Base-by-base conservation (phyloP, 2,797 vertebrate genomes). In the Kryptolebias ocellatus region DNA sequence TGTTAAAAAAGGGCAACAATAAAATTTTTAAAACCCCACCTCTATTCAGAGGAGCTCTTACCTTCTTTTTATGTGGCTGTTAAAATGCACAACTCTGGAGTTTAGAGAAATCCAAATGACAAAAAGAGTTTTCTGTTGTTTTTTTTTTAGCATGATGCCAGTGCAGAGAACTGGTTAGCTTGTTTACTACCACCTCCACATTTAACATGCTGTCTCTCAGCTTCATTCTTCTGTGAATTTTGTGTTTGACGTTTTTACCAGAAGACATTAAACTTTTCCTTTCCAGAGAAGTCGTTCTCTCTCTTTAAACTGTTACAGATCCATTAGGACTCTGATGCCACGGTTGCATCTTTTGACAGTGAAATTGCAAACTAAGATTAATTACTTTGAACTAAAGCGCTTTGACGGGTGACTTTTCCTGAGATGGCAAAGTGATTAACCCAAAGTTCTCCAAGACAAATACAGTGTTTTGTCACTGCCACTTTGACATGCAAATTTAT, bases 1-100 rank as follows among this genome's bases (percentile, higher is more conserved):
- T 87, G 64, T 76, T 63, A 72, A 70, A 67, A 80, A 83, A 83
- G 80, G 67, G 78, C 81, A 86, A 54, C 28, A 59, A 47, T 64
- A 49, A 39, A 53, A 70, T 39, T 57, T 60, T 53, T 2, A 72
- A 14, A 76, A 57, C 39, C 15, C 60, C 44, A 27, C 5, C 27
- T 53, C 53, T 15, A 12, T n/a, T 57, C 60, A 15, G 16, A 15
- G 1, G 37, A 42, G 18, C 8, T 46, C 28, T 67, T 11, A 52
- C 28, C 20, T 50, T 45, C 58, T 59, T 31, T 58, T 31, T 52
- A 20, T 28, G 17, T 49, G 46, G 5, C 31, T 59, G 34, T 18
- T 37, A 10, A 50, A 47, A 46, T 39, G 16, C 12, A 1, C 44
- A 42, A 27, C 34, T 46, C 37, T 34, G 17, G 18, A 16, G 18